Evolutionary conservation across 2,113 vertebrate genomes (phyloP).

Genomic region (Desmodus rotundus): DNA sequence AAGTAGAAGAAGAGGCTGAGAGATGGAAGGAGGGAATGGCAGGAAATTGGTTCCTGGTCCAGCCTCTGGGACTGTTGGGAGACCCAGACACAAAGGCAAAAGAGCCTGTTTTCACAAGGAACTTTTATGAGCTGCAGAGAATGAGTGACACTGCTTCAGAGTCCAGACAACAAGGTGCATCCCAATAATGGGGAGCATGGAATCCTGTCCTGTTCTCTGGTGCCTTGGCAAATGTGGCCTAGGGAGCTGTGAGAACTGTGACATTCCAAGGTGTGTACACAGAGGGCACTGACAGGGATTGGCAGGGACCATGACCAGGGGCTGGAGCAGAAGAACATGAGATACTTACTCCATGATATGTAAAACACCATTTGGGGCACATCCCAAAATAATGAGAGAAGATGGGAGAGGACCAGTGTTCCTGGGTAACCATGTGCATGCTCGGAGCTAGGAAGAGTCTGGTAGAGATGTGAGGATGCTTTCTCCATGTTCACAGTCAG

Average conservation of each 20-base stretch:
- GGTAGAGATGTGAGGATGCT: background rate
- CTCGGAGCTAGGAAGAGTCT: background rate
- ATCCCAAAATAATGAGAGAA: background rate
- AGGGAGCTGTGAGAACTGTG: background rate
- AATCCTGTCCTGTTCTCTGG: background rate
- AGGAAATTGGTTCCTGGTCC: background rate
- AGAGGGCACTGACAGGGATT: background rate
- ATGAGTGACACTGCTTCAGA: background rate
- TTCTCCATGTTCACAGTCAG: background rate
- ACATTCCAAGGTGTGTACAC: background rate
- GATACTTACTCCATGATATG: background rate
- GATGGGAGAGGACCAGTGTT: background rate
- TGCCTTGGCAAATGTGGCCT: background rate
- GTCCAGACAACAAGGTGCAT: background rate
- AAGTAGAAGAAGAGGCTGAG: background rate
- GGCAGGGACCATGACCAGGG: background rate
- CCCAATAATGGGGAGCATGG: accelerated
- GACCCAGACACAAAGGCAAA: background rate
- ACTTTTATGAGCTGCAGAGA: background rate
- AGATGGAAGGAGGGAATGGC: background rate
- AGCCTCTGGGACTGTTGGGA: background rate
- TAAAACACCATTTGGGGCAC: background rate
- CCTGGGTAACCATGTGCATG: background rate
- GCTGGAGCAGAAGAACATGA: background rate
- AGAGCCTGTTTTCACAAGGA: background rate